A percentile compares a stretch with the other conserved stretches of the same genome.
Evolutionary conservation across 2,888 invertebrate species (phyloP).

Genomic region (Disparrhopalites patrizii): DNA sequence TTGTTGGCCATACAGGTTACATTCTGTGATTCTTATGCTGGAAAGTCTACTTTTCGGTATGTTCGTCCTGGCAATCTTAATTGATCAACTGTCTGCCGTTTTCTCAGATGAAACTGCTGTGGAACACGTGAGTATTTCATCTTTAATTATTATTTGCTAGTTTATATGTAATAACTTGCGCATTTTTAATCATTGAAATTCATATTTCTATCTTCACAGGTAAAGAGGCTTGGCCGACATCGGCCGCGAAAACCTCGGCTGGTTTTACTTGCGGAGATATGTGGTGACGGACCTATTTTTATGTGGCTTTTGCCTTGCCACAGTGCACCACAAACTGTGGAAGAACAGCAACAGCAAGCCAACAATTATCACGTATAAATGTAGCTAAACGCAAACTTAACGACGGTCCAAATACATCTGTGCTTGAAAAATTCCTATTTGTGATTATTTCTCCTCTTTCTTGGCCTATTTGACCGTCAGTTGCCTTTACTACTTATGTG

Average conservation of each 20-base stretch:
- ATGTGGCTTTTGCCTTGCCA: slow-evolving; percentile 71
- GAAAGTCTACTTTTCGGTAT: slow-evolving; percentile 81
- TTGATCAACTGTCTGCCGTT: slow-evolving; percentile 80
- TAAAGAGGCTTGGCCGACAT: slow-evolving; percentile 53
- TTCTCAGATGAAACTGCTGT: slow-evolving; percentile 78
- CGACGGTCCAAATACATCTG: too few species aligned
- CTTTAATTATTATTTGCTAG: background rate
- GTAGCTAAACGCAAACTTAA: too few species aligned
- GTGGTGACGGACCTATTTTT: slow-evolving; percentile 68
- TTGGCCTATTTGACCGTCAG: too few species aligned
- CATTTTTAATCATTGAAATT: background rate
- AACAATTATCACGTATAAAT: slow-evolving; percentile 29
- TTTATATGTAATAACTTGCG: background rate
- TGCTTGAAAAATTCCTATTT: too few species aligned
- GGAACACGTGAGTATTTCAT: slow-evolving; percentile 60
- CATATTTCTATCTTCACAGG: too few species aligned
- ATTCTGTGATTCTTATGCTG: slow-evolving; percentile 73
- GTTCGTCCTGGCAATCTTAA: slow-evolving; percentile 80
- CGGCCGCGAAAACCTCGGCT: slow-evolving; percentile 59
- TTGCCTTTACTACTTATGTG: too few species aligned
- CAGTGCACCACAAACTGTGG: slow-evolving; percentile 15
- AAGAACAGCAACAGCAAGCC: slow-evolving; percentile 3
- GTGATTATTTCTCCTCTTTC: too few species aligned
- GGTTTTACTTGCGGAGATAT: slow-evolving; percentile 69
- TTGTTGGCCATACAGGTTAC: slow-evolving; percentile 69